phyloP scores from a whole-genome alignment of 1,140 invertebrate genomes.

The Dendroctonus ponderosae region DNA sequence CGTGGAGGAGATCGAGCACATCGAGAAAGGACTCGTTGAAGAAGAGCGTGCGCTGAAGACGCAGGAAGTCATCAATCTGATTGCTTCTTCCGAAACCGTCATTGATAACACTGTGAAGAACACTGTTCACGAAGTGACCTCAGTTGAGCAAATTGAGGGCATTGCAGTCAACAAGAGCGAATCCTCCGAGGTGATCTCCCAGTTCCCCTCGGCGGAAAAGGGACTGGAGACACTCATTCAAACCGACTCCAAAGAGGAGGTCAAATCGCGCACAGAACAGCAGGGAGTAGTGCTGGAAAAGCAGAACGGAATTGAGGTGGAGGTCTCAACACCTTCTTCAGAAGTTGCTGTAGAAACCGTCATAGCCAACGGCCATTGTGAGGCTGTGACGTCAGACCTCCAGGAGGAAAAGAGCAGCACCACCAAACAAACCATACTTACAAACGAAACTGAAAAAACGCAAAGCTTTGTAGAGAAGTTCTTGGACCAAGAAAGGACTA shows the following conservation, averaged over 20 bases:
- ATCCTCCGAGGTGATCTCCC: neutral
- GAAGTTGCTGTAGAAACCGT: slow-evolving; percentile 1
- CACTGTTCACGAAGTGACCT: neutral
- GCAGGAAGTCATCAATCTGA: slow-evolving; percentile 5
- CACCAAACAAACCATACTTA: too few relatives aligned
- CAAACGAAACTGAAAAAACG: too few relatives aligned
- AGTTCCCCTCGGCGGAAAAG: neutral
- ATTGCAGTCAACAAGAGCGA: slow-evolving; percentile 5
- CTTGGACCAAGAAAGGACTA: too few relatives aligned
- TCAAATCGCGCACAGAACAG: neutral
- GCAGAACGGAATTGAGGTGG: neutral
- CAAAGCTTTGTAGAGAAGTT: too few relatives aligned
- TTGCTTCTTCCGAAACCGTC: slow-evolving; percentile 3
- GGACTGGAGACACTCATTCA: neutral
- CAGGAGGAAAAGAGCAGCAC: too few relatives aligned
- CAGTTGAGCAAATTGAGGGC: slow-evolving; percentile 2
- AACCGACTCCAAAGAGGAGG: neutral
- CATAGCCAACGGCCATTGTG: neutral
- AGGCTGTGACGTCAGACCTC: neutral
- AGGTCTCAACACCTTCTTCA: neutral
- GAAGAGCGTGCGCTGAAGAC: slow-evolving; percentile 7
- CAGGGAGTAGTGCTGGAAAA: neutral
- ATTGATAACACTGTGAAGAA: slow-evolving; percentile 3
- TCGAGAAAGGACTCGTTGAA: slow-evolving; percentile 5
- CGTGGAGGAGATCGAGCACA: slow-evolving; percentile 28